A percentile compares a stretch with the other conserved stretches of the same genome.
These are phyloP conservation scores for Acanthosepion pharaonis DNA, from an alignment of 2,888 invertebrate species.

Conservation along the genomic window DNA sequence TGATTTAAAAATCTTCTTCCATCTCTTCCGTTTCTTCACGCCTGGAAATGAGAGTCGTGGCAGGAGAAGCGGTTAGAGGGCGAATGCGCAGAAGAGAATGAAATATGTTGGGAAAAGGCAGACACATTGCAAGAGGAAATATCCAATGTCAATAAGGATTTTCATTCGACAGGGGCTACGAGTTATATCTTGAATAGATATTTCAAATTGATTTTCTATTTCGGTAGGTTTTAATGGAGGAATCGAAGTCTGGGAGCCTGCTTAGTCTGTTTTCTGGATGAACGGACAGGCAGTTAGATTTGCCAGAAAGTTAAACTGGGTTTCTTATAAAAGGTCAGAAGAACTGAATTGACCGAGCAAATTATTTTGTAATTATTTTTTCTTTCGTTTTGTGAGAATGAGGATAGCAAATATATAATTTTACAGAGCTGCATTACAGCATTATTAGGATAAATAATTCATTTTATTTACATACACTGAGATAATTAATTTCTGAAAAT, in stretches of 20 bases:
- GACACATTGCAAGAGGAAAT: background rate
- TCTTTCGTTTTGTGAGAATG: background rate
- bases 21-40: background rate
- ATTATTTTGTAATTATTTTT: background rate
- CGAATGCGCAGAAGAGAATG: background rate
- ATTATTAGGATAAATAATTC: too few relatives aligned
- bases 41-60: background rate
- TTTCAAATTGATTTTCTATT: background rate
- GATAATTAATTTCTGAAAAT: too few relatives aligned
- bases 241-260: background rate
- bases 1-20: conserved; percentile 33
- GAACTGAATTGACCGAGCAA: background rate
- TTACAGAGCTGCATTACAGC: too few relatives aligned
- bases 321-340: background rate
- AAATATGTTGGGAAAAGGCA: background rate
- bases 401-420: too few relatives aligned
- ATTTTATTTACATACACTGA: too few relatives aligned
- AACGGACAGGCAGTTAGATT: background rate
- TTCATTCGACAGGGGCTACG: background rate
- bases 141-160: background rate
- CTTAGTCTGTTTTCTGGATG: background rate
- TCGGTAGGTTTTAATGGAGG: background rate
- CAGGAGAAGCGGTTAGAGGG: background rate
- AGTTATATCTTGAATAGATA: background rate
- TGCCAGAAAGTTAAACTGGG: background rate